A percentile compares a stretch with the other conserved stretches of the same genome.
These are phyloP conservation scores for Teleiodes luculella DNA, from an alignment of 2,888 invertebrate genomes.

Conservation along the genomic window DNA sequence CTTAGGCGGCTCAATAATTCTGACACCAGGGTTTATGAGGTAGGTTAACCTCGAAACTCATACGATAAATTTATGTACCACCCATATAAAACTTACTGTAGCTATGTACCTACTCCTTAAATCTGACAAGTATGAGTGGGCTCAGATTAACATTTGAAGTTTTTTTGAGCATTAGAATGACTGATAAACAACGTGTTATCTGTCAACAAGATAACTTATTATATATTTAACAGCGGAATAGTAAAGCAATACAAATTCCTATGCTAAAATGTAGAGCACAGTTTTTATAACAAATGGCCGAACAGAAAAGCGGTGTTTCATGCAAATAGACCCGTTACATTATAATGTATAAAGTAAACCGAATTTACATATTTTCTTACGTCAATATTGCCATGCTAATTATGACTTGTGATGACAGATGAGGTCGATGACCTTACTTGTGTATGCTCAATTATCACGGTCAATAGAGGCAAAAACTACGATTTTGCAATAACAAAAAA, in stretches of 20 bases:
- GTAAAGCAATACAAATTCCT: not conserved
- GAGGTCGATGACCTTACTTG: not conserved
- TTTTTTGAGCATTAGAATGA: not conserved
- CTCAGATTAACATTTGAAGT: constrained; percentile 48
- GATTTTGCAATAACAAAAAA: not conserved
- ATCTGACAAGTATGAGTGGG: constrained; percentile 27
- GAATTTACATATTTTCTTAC: not conserved
- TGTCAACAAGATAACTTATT: constrained; percentile 36
- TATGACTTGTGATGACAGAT: not conserved
- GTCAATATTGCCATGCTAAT: not conserved
- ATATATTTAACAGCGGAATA: not conserved
- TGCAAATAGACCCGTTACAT: constrained; percentile 2
- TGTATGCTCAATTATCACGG: not conserved
- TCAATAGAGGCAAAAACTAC: not conserved
- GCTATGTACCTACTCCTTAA: too few relatives aligned
- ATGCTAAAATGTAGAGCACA: not conserved
- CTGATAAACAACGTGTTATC: not conserved
- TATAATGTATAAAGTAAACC: not conserved
- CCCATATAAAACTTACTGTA: too few relatives aligned
- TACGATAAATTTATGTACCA: too few relatives aligned
- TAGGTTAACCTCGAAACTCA: too few relatives aligned
- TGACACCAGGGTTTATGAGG: too few relatives aligned
- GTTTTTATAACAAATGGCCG: not conserved
- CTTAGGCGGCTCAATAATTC: too few relatives aligned
- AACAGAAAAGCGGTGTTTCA: not conserved